These are phyloP conservation scores for Hydrolagus affinis DNA, from an alignment of 2,113 vertebrate genomes.

Conservation along the genomic window DNA sequence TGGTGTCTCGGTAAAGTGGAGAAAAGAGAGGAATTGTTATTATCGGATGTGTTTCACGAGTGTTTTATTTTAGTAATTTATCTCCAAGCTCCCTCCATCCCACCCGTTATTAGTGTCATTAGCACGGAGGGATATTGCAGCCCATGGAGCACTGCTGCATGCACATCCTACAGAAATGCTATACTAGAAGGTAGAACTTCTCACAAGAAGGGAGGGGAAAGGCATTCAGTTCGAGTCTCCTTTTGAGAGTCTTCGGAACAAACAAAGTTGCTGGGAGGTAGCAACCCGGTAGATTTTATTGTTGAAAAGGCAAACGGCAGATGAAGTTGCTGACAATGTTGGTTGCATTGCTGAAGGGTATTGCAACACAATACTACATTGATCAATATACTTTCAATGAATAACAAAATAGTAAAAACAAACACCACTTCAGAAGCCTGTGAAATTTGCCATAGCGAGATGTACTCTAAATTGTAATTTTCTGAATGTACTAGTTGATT, in stretches of 20 bases:
- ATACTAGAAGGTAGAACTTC: not conserved
- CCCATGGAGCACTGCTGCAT: no score
- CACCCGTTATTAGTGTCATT: no score
- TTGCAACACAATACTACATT: slow-evolving; percentile 81
- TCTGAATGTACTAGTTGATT: slow-evolving; percentile 14
- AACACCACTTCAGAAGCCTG: slow-evolving; percentile 78
- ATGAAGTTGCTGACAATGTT: slow-evolving; percentile 68
- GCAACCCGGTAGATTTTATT: not conserved
- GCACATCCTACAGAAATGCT: not conserved
- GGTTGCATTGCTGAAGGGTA: slow-evolving; percentile 88
- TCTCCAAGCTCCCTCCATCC: no score
- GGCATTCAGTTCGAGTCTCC: not conserved
- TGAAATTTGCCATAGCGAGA: slow-evolving; percentile 55
- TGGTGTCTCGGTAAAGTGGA: no score
- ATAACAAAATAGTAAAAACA: slow-evolving; percentile 74
- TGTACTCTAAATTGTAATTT: slow-evolving; percentile 60
- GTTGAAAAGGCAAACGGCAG: not conserved
- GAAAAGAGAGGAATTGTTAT: no score
- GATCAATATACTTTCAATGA: slow-evolving; percentile 75
- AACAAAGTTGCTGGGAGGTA: not conserved
- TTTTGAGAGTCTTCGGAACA: not conserved
- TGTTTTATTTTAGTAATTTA: no score
- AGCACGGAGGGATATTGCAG: no score
- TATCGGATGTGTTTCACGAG: no score
- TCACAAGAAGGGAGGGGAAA: not conserved